Evolutionary conservation across 2,113 vertebrate genomes (phyloP).

Genomic region (Scopus umbretta): DNA sequence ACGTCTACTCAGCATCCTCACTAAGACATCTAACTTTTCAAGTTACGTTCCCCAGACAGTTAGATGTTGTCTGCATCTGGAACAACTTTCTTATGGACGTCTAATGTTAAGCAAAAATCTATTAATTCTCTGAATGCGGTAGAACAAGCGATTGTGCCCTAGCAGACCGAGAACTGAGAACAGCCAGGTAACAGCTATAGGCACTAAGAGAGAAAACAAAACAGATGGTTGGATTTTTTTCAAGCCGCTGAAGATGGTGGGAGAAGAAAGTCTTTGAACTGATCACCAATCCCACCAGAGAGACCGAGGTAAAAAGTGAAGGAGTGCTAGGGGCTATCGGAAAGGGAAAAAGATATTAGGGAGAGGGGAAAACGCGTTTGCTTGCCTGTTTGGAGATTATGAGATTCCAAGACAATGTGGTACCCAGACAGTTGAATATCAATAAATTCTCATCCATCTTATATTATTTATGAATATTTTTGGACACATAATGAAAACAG

Average conservation of each 20-base stretch:
- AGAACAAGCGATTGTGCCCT: not conserved
- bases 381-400: not conserved
- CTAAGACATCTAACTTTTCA: not conserved
- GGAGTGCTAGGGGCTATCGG: not conserved
- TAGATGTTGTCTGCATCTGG: not conserved
- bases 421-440: not conserved
- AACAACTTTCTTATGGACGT: not conserved
- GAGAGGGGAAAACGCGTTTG: rapidly evolving
- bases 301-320: not conserved
- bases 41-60: not conserved
- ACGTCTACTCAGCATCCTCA: not conserved
- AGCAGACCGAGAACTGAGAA: not conserved
- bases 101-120: not conserved
- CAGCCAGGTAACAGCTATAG: not conserved
- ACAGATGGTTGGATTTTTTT: not conserved
- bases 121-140: not conserved
- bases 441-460: not conserved
- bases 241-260: not conserved
- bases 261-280: not conserved
- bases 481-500: not conserved
- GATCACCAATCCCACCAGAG: not conserved
- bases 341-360: not conserved
- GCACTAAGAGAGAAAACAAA: not conserved
- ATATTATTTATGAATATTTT: not conserved
- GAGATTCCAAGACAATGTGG: not conserved